A percentile compares a stretch with the other conserved stretches of the same genome.
Conservation (phyloP, 1,140 invertebrate species). For the Palaemon carinicauda region DNA sequence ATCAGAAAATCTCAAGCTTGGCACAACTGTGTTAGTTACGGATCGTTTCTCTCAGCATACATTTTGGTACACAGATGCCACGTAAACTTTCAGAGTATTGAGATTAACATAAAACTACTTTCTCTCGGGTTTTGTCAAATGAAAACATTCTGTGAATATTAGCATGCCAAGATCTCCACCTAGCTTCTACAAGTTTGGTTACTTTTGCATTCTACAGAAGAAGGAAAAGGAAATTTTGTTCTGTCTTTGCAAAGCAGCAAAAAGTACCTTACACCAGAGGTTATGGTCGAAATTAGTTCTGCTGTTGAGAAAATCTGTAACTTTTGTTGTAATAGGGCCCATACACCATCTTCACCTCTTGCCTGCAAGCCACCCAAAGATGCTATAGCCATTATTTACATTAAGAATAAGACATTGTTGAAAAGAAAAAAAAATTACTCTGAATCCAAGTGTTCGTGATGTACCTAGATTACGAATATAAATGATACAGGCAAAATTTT, state of each 20-base stretch:
- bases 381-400: not conserved
- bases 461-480: too few species aligned
- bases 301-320: conserved; percentile 56
- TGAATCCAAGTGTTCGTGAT: not conserved
- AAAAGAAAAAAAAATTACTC: not conserved
- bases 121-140: too few species aligned
- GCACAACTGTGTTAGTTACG: too few species aligned
- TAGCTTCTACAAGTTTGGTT: too few species aligned
- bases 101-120: too few species aligned
- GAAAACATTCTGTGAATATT: too few species aligned
- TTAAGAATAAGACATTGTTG: not conserved
- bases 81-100: too few species aligned
- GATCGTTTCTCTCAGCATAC: too few species aligned
- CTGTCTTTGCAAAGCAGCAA: not conserved
- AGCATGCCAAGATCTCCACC: too few species aligned
- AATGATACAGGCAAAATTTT: too few species aligned
- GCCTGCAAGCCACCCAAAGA: conserved; percentile 52
- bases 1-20: too few species aligned
- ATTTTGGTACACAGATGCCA: too few species aligned
- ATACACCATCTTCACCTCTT: conserved; percentile 59
- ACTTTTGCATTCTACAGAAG: not conserved
- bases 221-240: not conserved
- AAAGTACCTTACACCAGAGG: conserved; percentile 35
- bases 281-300: conserved; percentile 36
- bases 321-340: conserved; percentile 59